Evolutionary conservation across 2,888 invertebrate species (phyloP).

Genomic region (Tromatobia lineatoria): DNA sequence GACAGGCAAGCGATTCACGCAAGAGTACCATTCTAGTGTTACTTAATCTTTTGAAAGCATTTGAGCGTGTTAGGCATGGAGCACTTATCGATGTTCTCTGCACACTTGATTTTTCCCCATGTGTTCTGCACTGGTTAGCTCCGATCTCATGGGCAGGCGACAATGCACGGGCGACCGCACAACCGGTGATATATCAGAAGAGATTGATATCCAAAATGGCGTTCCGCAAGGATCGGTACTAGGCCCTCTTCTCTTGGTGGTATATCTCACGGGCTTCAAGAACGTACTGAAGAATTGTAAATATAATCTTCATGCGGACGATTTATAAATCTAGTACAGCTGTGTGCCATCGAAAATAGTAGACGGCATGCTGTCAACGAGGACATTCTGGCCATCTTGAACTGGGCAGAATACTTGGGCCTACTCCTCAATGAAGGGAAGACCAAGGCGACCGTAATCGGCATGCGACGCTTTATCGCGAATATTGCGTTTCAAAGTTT

Average conservation of each 20-base stretch:
- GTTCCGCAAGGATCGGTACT: constrained; percentile 56
- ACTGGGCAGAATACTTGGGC: too few species aligned
- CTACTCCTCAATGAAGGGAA: not conserved
- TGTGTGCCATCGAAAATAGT: too few species aligned
- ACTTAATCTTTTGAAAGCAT: constrained; percentile 76
- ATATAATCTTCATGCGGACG: constrained; percentile 30
- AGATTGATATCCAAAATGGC: constrained; percentile 4
- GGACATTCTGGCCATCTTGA: too few species aligned
- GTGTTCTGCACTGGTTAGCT: constrained; percentile 81
- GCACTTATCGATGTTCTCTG: constrained; percentile 67
- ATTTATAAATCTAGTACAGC: not conserved
- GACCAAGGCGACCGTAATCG: not conserved
- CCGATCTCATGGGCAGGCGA: constrained; percentile 31
- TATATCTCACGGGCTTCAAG: constrained; percentile 38
- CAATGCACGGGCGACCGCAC: constrained; percentile 13
- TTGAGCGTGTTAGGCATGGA: constrained; percentile 72
- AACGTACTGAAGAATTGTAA: not conserved
- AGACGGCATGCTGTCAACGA: too few species aligned
- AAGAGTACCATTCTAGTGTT: constrained; percentile 69
- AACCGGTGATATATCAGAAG: not conserved
- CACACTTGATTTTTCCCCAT: constrained; percentile 80
- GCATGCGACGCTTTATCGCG: not conserved
- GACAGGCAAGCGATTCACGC: constrained; percentile 69
- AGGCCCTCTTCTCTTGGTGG: constrained; percentile 43
- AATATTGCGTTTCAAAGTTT: not conserved